Conservation (phyloP, 2,797 vertebrate genomes). For the Coendou prehensilis region DNA sequence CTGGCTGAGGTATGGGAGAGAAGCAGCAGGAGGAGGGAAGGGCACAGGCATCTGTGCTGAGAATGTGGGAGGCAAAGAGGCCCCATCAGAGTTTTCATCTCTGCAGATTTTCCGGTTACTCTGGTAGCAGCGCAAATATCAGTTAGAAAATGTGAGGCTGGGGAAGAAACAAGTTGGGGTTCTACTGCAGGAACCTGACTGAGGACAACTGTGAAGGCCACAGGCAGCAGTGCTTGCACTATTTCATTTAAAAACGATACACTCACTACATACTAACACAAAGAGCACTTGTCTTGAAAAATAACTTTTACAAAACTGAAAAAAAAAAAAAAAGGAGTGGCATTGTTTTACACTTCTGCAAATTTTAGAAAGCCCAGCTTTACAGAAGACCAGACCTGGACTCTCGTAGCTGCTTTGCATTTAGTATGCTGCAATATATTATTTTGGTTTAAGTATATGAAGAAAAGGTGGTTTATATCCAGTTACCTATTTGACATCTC, state of each 20-base stretch:
- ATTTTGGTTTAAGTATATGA: background rate
- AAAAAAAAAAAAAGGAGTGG: background rate
- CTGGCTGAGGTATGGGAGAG: too few relatives aligned
- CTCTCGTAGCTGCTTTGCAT: background rate
- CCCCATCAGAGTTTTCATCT: background rate
- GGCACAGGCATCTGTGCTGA: too few relatives aligned
- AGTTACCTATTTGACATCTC: background rate
- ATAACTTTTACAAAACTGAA: background rate
- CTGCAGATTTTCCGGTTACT: background rate
- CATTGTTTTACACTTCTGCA: background rate
- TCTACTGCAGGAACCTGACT: background rate
- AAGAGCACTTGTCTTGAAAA: background rate
- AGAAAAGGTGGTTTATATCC: background rate
- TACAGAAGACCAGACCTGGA: background rate
- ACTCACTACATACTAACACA: background rate
- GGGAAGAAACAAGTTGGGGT: background rate
- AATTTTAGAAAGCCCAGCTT: background rate
- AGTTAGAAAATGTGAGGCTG: background rate
- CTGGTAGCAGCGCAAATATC: background rate
- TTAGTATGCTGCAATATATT: background rate
- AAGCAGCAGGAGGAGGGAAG: background rate
- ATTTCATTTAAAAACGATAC: background rate
- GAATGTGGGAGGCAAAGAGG: background rate
- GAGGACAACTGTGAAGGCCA: too few relatives aligned
- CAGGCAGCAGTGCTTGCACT: background rate